Evolutionary conservation across 2,888 invertebrate genomes (phyloP), one percentile per base, ranked within the genome.

Genomic region (Abrostola triplasia): DNA sequence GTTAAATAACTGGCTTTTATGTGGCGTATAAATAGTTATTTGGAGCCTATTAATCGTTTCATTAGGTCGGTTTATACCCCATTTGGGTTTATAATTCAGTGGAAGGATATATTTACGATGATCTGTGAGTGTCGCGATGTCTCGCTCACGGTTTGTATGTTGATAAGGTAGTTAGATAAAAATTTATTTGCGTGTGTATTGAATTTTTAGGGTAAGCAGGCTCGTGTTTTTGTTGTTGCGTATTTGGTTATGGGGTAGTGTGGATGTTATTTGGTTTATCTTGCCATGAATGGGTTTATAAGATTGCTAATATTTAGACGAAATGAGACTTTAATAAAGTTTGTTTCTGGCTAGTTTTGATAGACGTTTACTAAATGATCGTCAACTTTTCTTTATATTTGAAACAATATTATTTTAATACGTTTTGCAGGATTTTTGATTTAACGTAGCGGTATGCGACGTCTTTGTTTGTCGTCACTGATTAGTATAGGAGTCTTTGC

Each of bases 171-270:
- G 83, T 83, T 82, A 84, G 82, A 79, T 82, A 81, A 78, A 83
- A 82, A 84, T 84, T 84, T 83, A 84, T 84, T 84, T 80, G 81
- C 83, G 84, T 85, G 72, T 76, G 80, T 78, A 86, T 86, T 81
- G 80, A 83, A 84, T 82, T 80, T 84, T 85, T 82, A 81, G 81
- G 81, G 79, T 80, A 81, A 85, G 78, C 69, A 81, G 70, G 65
- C 59, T 58, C 47, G 37, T 50, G 48, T 57, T 24, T n/a, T 9
- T 51, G 7, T 51, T 51, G 6, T 12, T 37, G 50, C 11, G 11
- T 38, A 11, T 12, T 12, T 37, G 51, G 11, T 5, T 49, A 24
- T 13, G 44, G 24, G 44, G 9, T 24, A 24, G 8, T 47, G 24
- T 24, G 5, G n/a, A 47, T 24, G 13, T 24, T 24, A 9, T 24